phyloP scores from a whole-genome alignment of 2,797 vertebrate species.

The Gila robusta region DNA sequence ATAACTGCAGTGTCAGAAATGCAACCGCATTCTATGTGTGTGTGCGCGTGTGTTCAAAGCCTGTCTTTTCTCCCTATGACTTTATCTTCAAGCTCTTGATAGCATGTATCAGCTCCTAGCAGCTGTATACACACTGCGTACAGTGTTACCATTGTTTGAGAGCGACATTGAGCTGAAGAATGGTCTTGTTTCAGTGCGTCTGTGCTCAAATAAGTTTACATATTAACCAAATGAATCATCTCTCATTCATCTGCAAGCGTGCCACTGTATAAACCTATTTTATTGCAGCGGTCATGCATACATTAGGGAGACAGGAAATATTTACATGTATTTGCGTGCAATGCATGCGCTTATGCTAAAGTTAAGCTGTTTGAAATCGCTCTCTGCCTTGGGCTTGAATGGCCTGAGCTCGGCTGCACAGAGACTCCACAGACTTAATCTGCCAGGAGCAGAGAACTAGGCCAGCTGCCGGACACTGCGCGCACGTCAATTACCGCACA shows the following conservation, averaged over 20 bases:
- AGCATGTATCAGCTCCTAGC: slow-evolving; percentile 71
- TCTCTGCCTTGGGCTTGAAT: slow-evolving; percentile 23
- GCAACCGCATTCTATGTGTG: background rate
- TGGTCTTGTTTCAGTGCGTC: slow-evolving; percentile 11
- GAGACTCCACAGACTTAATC: slow-evolving; percentile 64
- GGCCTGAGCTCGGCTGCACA: slow-evolving; percentile 23
- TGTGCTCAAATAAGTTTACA: slow-evolving; percentile 30
- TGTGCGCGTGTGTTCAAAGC: slow-evolving; percentile 25
- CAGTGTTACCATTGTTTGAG: slow-evolving; percentile 66
- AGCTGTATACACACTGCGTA: slow-evolving; percentile 69
- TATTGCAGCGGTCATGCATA: background rate
- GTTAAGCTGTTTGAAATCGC: slow-evolving; percentile 46
- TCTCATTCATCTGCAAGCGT: background rate
- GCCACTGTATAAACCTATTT: background rate
- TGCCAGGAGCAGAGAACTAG: slow-evolving; percentile 68
- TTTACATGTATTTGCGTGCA: slow-evolving; percentile 21
- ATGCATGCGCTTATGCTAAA: slow-evolving; percentile 1
- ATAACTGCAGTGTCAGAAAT: slow-evolving; percentile 16
- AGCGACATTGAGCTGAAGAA: slow-evolving; percentile 38
- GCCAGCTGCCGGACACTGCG: slow-evolving; percentile 65
- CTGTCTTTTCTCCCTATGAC: slow-evolving; percentile 61
- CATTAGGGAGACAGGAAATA: slow-evolving; percentile 8
- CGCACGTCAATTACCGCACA: slow-evolving; percentile 56
- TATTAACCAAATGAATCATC: slow-evolving; percentile 27
- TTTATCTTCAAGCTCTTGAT: slow-evolving; percentile 67